These are phyloP conservation scores for Dicranocentrus wangi DNA, from an alignment of 2,888 invertebrate genomes.

Conservation along the genomic window DNA sequence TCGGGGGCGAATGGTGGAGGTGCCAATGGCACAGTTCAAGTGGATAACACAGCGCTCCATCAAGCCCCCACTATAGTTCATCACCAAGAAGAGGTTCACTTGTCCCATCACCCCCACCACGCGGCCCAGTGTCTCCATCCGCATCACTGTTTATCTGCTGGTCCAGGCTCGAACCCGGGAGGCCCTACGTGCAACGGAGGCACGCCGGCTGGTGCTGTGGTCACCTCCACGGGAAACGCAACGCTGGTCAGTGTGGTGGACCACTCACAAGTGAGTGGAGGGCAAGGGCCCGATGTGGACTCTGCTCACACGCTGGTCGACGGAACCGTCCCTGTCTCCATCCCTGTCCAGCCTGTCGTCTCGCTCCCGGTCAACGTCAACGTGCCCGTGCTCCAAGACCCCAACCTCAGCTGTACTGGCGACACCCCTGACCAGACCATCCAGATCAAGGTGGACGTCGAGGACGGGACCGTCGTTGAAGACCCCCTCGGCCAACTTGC, in stretches of 20 bases:
- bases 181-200: slow-evolving; percentile 47
- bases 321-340: slow-evolving; percentile 56
- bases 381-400: slow-evolving; percentile 62
- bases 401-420: slow-evolving; percentile 51
- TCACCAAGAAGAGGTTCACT: slow-evolving; percentile 53
- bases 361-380: slow-evolving; percentile 65
- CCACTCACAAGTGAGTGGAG: slow-evolving; percentile 21
- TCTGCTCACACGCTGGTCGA: slow-evolving; percentile 57
- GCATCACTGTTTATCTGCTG: slow-evolving; percentile 48
- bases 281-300: slow-evolving; percentile 37
- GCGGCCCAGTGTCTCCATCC: slow-evolving; percentile 51
- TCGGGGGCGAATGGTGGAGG: slow-evolving; percentile 48
- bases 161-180: slow-evolving; percentile 15
- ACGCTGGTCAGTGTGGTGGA: slow-evolving; percentile 59
- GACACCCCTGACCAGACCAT: slow-evolving; percentile 49
- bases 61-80: slow-evolving; percentile 58
- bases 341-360: slow-evolving; percentile 61
- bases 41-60: slow-evolving; percentile 27
- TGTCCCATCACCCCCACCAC: slow-evolving; percentile 48
- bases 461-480: slow-evolving; percentile 59
- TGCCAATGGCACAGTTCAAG: slow-evolving; percentile 52
- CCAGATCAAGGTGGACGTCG: slow-evolving; percentile 68
- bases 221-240: slow-evolving; percentile 52
- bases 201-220: slow-evolving; percentile 25
- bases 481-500: slow-evolving; percentile 64